Evolutionary conservation across 2,797 vertebrate species (phyloP).

Genomic region (Halcyon badia): DNA sequence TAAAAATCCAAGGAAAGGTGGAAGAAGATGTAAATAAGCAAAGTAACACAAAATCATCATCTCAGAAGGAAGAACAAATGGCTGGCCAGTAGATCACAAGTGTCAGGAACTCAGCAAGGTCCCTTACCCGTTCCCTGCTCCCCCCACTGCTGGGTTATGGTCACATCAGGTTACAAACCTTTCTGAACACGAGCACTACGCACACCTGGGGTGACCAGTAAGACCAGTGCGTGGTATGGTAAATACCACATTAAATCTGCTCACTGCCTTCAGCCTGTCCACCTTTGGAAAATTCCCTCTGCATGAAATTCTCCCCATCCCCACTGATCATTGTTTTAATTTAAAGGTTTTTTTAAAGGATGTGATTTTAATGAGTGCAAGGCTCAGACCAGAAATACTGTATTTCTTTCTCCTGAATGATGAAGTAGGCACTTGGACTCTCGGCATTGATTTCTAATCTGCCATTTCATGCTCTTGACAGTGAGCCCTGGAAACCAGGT

Average conservation of each 20-base stretch:
- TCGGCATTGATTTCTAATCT: slow-evolving; percentile 68
- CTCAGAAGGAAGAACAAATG: background rate
- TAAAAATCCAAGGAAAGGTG: background rate
- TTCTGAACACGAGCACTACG: background rate
- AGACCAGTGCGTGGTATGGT: background rate
- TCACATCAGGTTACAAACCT: background rate
- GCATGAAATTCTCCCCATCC: background rate
- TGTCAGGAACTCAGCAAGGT: background rate
- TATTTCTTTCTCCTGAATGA: slow-evolving; percentile 61
- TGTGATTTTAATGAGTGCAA: slow-evolving; percentile 61
- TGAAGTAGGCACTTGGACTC: slow-evolving; percentile 65
- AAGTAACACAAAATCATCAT: background rate
- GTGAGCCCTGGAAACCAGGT: slow-evolving; percentile 49
- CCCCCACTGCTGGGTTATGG: background rate
- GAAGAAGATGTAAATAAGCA: background rate
- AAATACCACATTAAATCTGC: background rate
- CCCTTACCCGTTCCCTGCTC: background rate
- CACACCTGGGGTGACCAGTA: background rate
- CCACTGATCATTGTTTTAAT: slow-evolving; percentile 14
- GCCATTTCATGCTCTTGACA: slow-evolving; percentile 27
- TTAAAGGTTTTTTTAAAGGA: slow-evolving; percentile 49
- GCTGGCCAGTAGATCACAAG: background rate
- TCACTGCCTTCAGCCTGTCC: background rate
- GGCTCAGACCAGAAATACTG: slow-evolving; percentile 35
- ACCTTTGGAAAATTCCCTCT: background rate